phyloP scores from a whole-genome alignment of 2,797 vertebrate species.

The Glossophaga mutica region DNA sequence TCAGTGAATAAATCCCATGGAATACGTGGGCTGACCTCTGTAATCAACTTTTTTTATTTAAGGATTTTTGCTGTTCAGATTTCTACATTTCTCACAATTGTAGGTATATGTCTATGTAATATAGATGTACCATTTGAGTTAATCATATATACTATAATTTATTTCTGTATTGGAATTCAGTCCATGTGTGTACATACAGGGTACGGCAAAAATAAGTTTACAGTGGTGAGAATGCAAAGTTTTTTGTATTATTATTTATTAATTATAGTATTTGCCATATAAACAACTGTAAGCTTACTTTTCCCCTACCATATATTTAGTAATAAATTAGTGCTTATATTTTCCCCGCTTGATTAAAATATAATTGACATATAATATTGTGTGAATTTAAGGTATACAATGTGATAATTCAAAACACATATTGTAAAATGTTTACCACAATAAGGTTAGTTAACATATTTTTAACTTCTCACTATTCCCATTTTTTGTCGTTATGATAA shows the following conservation, averaged over 20 bases:
- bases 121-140: neutral
- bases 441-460: neutral
- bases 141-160: neutral
- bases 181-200: neutral
- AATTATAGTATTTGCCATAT: neutral
- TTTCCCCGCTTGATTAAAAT: neutral
- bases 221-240: neutral
- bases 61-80: neutral
- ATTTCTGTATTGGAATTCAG: slow-evolving; percentile 26
- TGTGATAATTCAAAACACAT: neutral
- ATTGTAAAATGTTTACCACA: neutral
- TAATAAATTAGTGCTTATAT: slow-evolving; percentile 14
- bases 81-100: neutral
- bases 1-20: neutral
- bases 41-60: neutral
- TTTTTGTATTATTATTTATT: neutral
- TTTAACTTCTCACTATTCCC: neutral
- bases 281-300: neutral
- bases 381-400: neutral
- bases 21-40: neutral
- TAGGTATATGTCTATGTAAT: neutral
- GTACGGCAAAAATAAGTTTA: neutral
- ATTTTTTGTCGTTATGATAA: neutral
- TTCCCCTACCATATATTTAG: neutral
- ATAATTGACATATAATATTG: neutral